These are phyloP conservation scores for Bombus affinis DNA, from an alignment of 1,140 invertebrate species.

Conservation along the genomic window DNA sequence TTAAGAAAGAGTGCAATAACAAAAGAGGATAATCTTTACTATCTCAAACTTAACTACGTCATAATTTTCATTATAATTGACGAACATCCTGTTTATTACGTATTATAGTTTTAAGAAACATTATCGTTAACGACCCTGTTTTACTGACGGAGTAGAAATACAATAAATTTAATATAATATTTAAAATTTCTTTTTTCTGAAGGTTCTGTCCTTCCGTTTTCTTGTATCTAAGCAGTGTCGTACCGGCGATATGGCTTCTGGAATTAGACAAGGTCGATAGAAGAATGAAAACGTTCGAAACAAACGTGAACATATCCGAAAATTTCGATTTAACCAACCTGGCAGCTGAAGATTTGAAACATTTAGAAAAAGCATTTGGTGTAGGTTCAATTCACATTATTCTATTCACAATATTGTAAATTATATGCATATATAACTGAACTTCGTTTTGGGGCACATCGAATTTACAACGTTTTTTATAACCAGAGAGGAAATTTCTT, in stretches of 20 bases:
- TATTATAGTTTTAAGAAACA: background rate
- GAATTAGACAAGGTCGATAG: conserved; percentile 92
- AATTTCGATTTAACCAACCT: conserved; percentile 80
- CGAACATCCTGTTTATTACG: background rate
- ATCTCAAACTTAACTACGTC: background rate
- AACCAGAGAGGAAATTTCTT: too few relatives aligned
- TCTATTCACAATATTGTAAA: background rate
- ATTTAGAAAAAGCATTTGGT: conserved; percentile 84
- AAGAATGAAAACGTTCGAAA: conserved; percentile 82
- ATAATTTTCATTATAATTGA: background rate
- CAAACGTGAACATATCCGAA: conserved; percentile 82
- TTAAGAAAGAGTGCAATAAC: background rate
- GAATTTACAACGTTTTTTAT: too few relatives aligned
- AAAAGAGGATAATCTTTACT: background rate
- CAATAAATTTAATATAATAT: too few relatives aligned
- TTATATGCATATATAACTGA: too few relatives aligned
- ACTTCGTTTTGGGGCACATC: too few relatives aligned
- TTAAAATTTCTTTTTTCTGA: conserved; percentile 40
- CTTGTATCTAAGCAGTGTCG: conserved; percentile 90
- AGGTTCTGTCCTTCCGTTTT: conserved; percentile 95
- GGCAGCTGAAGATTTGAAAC: conserved; percentile 82
- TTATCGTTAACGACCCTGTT: background rate
- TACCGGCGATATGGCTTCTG: conserved; percentile 92
- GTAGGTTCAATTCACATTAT: conserved; percentile 71
- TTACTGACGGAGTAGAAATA: background rate